Evolutionary conservation across 2,797 vertebrate species (phyloP).

Genomic region (Bradypodion pumilum): DNA sequence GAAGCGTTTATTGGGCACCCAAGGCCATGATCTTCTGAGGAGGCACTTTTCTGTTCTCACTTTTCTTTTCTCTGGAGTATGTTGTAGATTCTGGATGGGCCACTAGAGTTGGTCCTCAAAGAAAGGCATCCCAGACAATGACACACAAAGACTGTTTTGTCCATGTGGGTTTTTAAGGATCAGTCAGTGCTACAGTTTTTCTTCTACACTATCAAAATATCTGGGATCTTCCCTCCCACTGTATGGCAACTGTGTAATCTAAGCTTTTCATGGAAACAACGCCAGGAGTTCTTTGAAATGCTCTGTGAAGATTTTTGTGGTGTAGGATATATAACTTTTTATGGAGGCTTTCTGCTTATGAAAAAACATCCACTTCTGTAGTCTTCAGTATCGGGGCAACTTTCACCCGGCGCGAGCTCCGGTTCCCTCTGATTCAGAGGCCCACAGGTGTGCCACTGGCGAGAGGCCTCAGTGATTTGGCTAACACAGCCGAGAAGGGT

Average conservation of each 20-base stretch:
- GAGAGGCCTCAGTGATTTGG: no score
- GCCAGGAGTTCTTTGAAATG: conserved; percentile 60
- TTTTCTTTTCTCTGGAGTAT: conserved; percentile 52
- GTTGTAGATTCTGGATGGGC: conserved; percentile 50
- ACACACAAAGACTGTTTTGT: conserved; percentile 59
- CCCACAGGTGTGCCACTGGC: no score
- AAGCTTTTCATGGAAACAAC: conserved; percentile 49
- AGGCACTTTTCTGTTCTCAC: conserved; percentile 59
- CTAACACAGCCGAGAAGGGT: no score
- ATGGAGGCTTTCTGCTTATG: conserved; percentile 47
- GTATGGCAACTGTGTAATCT: conserved; percentile 57
- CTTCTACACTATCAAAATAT: conserved; percentile 37
- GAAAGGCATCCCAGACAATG: conserved; percentile 63
- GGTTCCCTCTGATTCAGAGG: no score
- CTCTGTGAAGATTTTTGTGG: conserved; percentile 38
- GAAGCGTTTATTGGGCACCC: conserved; percentile 55
- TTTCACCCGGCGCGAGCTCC: no score
- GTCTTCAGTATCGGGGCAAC: no score
- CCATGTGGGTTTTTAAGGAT: conserved; percentile 47
- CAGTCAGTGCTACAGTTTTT: conserved; percentile 15
- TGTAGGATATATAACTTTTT: conserved; percentile 58
- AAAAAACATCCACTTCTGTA: neutral
- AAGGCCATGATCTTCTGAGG: conserved; percentile 58
- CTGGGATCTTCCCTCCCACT: conserved; percentile 11
- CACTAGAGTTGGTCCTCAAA: conserved; percentile 52